Evolutionary conservation across 2,888 invertebrate species (phyloP), one percentile per base, ranked within the genome.

Genomic region (Tillus elongatus): DNA sequence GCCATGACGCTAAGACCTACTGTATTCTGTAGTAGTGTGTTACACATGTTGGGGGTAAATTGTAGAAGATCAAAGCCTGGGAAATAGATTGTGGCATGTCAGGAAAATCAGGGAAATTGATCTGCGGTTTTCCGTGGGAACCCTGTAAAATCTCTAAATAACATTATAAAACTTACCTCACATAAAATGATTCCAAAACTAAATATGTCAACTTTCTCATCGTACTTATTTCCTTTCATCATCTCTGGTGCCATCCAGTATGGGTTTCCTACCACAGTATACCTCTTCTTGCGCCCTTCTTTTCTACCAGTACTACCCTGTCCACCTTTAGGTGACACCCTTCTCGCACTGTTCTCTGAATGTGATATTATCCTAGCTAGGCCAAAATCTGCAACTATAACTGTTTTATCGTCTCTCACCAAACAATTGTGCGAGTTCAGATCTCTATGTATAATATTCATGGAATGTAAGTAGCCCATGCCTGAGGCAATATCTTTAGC

Each of bases 181-280:
- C 95, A 95, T 2, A 93, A 69, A 41, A 95, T 84, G 46, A 95
- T 93, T 16, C 95, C 95, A 65, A 89, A 95, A 14, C 92, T 92
- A 66, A 95, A 95, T 42, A 95, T 83, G 58, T 95, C 95, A 1
- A 95, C 95, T 64, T 91, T 91, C 61, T 95, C 93, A 58, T 95
- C 93, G 62, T 95, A 95, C 47, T 87, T 86, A 55, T 89, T 86
- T 12, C 92, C 92, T 62, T 87, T 90, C 88, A 95, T 89, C 95
- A 95, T 95, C 66, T 95, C 95, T 1, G 95, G 95, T 0, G 95
- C 95, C 95, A 95, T 95, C 92, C 93, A 95, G 66, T 92, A 95
- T 1, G 95, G 93, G 71, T 91, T 93, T 1, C 95, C 95, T 0
- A 95, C 95, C 15, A 95, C 92, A 0, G 93, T 95, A 63, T 93